These are phyloP conservation scores for Eurystomus glaucurus DNA, from an alignment of 2,797 vertebrate species.

Conservation along the genomic window DNA sequence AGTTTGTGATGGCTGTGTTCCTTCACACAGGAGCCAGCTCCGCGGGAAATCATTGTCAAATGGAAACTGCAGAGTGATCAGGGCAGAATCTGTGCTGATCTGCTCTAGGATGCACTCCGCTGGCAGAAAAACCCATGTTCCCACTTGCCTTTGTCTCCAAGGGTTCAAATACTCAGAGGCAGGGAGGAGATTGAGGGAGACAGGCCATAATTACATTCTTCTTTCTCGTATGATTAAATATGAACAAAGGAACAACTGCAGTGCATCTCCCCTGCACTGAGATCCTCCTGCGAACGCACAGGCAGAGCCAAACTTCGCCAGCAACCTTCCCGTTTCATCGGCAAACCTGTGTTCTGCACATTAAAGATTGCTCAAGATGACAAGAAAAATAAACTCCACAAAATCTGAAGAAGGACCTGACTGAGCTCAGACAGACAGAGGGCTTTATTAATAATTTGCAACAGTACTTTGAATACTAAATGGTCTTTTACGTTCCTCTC, in stretches of 20 bases:
- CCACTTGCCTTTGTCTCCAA: background rate
- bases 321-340: background rate
- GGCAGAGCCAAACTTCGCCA: background rate
- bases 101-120: background rate
- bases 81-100: background rate
- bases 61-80: background rate
- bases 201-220: constrained; percentile 48
- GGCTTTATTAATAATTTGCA: constrained; percentile 16
- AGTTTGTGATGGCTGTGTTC: background rate
- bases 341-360: background rate
- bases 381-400: background rate
- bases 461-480: background rate
- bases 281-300: background rate
- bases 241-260: constrained; percentile 36
- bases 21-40: background rate
- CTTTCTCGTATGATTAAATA: constrained; percentile 31
- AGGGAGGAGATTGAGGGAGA: constrained; percentile 28
- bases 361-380: background rate
- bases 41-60: background rate
- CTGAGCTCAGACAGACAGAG: background rate
- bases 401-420: background rate
- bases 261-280: background rate
- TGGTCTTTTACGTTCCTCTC: background rate
- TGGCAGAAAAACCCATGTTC: background rate
- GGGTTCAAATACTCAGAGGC: background rate